phyloP scores from a whole-genome alignment of 2,113 vertebrate species.

The Paradoxurus hermaphroditus region DNA sequence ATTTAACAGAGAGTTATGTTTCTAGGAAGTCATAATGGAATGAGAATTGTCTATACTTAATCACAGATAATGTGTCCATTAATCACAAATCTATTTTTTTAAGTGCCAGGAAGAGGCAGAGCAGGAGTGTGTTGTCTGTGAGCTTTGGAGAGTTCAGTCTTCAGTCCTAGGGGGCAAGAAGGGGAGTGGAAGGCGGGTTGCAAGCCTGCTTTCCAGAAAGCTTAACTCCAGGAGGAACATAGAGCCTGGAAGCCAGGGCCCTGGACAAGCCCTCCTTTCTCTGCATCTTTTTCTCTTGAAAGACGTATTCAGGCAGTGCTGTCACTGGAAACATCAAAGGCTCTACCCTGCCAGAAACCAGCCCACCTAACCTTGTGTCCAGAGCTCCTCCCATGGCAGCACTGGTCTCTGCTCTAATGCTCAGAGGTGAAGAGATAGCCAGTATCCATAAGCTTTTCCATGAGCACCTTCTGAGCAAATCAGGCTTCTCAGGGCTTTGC shows the following conservation, averaged over 20 bases:
- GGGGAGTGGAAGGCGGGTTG: neutral
- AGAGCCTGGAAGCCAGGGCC: neutral
- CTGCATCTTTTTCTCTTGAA: neutral
- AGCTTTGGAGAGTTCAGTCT: neutral
- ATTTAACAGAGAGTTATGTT: constrained; percentile 49
- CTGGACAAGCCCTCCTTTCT: neutral
- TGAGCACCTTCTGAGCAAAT: neutral
- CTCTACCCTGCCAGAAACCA: neutral
- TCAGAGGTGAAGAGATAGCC: neutral
- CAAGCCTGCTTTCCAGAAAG: constrained; percentile 28
- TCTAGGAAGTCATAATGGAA: constrained; percentile 37
- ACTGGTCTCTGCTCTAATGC: neutral
- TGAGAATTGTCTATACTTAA: constrained; percentile 33
- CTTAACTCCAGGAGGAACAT: neutral
- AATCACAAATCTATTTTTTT: neutral
- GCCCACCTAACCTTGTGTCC: neutral
- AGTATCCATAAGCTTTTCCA: neutral
- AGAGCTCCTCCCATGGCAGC: neutral
- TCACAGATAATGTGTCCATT: constrained; percentile 17
- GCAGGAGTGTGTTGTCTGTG: neutral
- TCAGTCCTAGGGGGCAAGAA: neutral
- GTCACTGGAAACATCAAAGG: neutral
- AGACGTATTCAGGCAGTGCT: neutral
- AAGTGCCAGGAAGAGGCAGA: neutral
- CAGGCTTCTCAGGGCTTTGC: neutral